Percentiles rank a stretch among this genome's conserved stretches.
phyloP scores from a whole-genome alignment of 2,113 vertebrate species.

The Echinops telfairi region DNA sequence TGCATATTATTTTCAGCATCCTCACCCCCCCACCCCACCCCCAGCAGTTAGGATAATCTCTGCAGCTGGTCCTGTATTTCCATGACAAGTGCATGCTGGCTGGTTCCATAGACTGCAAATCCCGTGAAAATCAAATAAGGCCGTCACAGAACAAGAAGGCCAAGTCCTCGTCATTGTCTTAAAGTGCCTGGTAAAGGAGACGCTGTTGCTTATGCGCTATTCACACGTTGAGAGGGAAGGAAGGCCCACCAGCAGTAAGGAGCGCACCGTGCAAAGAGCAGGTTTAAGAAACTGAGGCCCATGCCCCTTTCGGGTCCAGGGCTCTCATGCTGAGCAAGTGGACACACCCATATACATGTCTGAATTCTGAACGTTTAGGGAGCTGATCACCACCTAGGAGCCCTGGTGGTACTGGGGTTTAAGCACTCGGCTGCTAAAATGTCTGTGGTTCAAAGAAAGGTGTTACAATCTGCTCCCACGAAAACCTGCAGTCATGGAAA shows the following conservation, averaged over 20 bases:
- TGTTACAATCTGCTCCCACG: too few relatives aligned
- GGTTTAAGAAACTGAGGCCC: conserved; percentile 31
- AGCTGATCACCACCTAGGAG: not conserved
- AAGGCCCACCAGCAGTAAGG: not conserved
- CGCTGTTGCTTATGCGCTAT: not conserved
- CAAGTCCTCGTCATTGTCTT: not conserved
- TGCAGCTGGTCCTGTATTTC: not conserved
- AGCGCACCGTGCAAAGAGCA: not conserved
- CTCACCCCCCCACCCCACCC: too few relatives aligned
- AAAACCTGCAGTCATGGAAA: too few relatives aligned
- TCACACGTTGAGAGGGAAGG: not conserved
- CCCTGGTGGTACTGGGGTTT: too few relatives aligned
- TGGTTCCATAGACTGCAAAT: conserved; percentile 7
- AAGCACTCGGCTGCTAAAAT: too few relatives aligned
- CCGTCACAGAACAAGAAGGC: not conserved
- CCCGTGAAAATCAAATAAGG: not conserved
- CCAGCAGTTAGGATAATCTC: not conserved
- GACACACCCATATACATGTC: too few relatives aligned
- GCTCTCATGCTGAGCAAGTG: not conserved
- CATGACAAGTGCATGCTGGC: not conserved
- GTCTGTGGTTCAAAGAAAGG: too few relatives aligned
- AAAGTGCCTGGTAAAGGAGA: conserved; percentile 5
- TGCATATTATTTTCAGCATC: not conserved
- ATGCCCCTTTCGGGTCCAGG: not conserved
- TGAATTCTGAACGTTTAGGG: too few relatives aligned